A percentile compares a stretch with the other conserved stretches of the same genome.
Conservation (phyloP, 2,888 invertebrate genomes). For the Microchrysa polita region DNA sequence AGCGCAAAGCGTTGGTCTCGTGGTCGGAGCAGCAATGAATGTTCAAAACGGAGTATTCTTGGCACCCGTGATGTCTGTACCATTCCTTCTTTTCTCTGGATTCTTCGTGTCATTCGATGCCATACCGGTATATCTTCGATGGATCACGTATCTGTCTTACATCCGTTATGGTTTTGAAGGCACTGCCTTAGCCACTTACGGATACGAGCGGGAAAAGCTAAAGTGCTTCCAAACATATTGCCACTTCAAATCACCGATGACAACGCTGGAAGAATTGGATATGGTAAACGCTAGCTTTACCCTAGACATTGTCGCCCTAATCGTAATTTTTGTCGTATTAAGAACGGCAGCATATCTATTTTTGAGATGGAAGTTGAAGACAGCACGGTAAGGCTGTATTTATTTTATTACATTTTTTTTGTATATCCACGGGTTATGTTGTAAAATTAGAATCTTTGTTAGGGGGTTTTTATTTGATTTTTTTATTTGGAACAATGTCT, state of each 20-base stretch:
- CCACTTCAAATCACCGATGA: constrained; percentile 83
- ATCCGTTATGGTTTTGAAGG: constrained; percentile 97
- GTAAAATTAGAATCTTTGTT: not conserved
- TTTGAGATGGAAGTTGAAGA: constrained; percentile 86
- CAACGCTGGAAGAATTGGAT: constrained; percentile 87
- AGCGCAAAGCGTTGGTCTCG: constrained; percentile 93
- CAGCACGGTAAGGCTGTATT: constrained; percentile 72
- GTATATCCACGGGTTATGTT: not conserved
- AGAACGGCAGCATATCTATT: constrained; percentile 85
- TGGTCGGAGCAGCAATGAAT: constrained; percentile 95
- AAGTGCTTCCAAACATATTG: constrained; percentile 86
- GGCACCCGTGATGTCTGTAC: constrained; percentile 96
- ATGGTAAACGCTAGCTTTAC: constrained; percentile 83
- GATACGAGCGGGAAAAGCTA: constrained; percentile 81
- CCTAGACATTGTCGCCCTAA: constrained; percentile 80
- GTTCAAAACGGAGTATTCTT: constrained; percentile 96
- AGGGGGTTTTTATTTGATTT: constrained; percentile 22
- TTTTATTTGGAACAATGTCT: not conserved
- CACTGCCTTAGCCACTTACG: constrained; percentile 90
- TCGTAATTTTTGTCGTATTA: constrained; percentile 81
- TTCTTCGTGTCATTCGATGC: constrained; percentile 98
- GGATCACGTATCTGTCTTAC: constrained; percentile 95
- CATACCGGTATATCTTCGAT: constrained; percentile 91
- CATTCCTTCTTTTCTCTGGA: constrained; percentile 94
- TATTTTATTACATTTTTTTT: not conserved